Conservation (phyloP, 2,113 vertebrate species). For the Chloropsis cyanopogon region DNA sequence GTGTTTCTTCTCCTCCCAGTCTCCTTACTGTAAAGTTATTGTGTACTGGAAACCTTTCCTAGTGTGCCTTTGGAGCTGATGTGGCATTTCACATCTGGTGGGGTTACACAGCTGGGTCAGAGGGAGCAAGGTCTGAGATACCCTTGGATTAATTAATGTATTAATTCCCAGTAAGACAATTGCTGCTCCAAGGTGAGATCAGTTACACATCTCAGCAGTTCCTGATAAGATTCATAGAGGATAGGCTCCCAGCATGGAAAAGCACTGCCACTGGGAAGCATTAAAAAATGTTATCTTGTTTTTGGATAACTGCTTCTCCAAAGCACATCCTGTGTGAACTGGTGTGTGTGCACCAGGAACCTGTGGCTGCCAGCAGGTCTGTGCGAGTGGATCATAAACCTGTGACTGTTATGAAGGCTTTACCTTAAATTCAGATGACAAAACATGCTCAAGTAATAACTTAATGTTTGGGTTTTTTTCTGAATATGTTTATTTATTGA, state of each 20-base stretch:
- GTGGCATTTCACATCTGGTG: not conserved
- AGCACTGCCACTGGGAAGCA: not conserved
- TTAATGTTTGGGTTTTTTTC: not conserved
- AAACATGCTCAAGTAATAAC: conserved; percentile 78
- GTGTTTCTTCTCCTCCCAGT: not conserved
- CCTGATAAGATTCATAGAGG: not conserved
- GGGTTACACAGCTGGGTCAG: not conserved
- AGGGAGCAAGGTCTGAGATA: not conserved
- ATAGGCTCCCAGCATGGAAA: not conserved
- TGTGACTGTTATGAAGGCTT: conserved; percentile 81
- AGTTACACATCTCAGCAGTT: not conserved
- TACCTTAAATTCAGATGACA: conserved; percentile 78
- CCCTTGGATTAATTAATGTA: not conserved
- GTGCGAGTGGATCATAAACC: conserved; percentile 74
- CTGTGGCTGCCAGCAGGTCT: conserved; percentile 81
- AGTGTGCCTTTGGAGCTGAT: not conserved
- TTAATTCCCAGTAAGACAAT: not conserved
- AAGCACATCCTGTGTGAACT: conserved; percentile 64
- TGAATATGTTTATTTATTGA: not conserved
- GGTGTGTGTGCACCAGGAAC: conserved; percentile 75
- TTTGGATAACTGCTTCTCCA: not conserved
- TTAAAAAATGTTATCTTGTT: not conserved
- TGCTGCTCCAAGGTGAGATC: not conserved
- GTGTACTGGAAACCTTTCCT: not conserved
- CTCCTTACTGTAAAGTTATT: not conserved